A percentile compares a stretch with the other conserved stretches of the same genome.
Conservation (phyloP, 1,140 invertebrate species). For the Epicauta chinensis region DNA sequence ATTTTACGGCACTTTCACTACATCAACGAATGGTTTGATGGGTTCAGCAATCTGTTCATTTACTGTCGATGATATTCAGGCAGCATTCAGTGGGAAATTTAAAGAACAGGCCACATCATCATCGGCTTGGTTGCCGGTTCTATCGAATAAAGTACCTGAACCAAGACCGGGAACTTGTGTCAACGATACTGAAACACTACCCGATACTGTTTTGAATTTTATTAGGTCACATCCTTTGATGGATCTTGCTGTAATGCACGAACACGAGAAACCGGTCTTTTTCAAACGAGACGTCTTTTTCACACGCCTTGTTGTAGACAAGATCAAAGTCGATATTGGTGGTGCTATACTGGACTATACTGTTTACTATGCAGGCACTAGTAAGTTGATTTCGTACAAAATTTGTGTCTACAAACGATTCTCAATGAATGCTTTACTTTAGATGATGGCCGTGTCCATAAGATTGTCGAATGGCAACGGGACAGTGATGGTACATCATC, state of each 20-base stretch:
- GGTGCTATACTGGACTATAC: slow-evolving; percentile 61
- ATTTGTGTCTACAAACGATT: too few species aligned
- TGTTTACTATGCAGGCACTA: slow-evolving; percentile 73
- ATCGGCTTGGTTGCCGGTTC: slow-evolving; percentile 65
- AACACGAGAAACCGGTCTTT: slow-evolving; percentile 72
- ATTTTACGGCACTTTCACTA: slow-evolving; percentile 88
- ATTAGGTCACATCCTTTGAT: slow-evolving; percentile 86
- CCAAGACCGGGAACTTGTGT: slow-evolving; percentile 79
- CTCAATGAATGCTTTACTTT: slow-evolving; percentile 18
- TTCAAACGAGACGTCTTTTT: slow-evolving; percentile 74
- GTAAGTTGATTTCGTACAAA: slow-evolving; percentile 44
- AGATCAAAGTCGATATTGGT: slow-evolving; percentile 57
- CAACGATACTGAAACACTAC: slow-evolving; percentile 72
- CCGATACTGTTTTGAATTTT: slow-evolving; percentile 81
- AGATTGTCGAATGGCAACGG: slow-evolving; percentile 69
- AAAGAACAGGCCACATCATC: slow-evolving; percentile 78
- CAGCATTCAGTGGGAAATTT: slow-evolving; percentile 81
- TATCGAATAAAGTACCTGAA: slow-evolving; percentile 66
- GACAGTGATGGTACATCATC: slow-evolving; percentile 56
- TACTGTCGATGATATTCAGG: slow-evolving; percentile 73
- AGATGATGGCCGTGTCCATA: slow-evolving; percentile 71
- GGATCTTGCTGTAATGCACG: slow-evolving; percentile 79
- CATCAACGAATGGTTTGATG: slow-evolving; percentile 77
- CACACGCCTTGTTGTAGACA: slow-evolving; percentile 72
- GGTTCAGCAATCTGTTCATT: slow-evolving; percentile 88